Conservation (phyloP, 2,888 invertebrate genomes). For the Drosophila testacea region DNA sequence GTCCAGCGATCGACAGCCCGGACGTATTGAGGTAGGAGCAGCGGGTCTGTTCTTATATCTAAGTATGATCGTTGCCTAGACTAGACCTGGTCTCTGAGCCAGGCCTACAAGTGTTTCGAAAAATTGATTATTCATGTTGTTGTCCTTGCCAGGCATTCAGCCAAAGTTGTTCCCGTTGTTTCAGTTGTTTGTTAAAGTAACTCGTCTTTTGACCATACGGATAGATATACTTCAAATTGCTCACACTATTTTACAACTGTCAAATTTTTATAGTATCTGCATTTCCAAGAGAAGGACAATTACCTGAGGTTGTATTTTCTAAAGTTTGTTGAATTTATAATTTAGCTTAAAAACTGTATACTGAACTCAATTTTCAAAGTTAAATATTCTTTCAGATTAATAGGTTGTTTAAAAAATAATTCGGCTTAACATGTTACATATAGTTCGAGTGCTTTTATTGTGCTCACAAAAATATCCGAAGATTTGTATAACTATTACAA, state of each 20-base stretch:
- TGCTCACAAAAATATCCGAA: too few relatives aligned
- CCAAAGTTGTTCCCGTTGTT: conserved; percentile 22
- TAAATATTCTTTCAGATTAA: too few relatives aligned
- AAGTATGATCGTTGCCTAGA: conserved; percentile 58
- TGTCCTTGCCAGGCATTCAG: conserved; percentile 59
- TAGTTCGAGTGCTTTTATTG: too few relatives aligned
- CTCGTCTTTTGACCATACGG: conserved; percentile 13
- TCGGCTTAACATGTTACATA: too few relatives aligned
- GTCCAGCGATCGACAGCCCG: conserved; percentile 40
- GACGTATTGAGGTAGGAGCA: conserved; percentile 28
- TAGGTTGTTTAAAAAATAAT: too few relatives aligned
- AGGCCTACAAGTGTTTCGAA: conserved; percentile 66
- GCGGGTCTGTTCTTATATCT: conserved; percentile 25
- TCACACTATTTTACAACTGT: background rate
- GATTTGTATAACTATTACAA: too few relatives aligned
- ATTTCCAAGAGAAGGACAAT: too few relatives aligned
- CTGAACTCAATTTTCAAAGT: too few relatives aligned
- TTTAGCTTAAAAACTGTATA: too few relatives aligned
- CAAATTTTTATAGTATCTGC: too few relatives aligned
- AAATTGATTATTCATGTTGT: conserved; percentile 76
- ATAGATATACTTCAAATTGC: conserved; percentile 8
- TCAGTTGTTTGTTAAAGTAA: background rate
- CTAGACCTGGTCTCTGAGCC: background rate
- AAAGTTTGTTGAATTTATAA: too few relatives aligned
- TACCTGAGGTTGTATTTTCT: too few relatives aligned